Conservation (phyloP, 2,113 vertebrate genomes). For the Nestor notabilis region DNA sequence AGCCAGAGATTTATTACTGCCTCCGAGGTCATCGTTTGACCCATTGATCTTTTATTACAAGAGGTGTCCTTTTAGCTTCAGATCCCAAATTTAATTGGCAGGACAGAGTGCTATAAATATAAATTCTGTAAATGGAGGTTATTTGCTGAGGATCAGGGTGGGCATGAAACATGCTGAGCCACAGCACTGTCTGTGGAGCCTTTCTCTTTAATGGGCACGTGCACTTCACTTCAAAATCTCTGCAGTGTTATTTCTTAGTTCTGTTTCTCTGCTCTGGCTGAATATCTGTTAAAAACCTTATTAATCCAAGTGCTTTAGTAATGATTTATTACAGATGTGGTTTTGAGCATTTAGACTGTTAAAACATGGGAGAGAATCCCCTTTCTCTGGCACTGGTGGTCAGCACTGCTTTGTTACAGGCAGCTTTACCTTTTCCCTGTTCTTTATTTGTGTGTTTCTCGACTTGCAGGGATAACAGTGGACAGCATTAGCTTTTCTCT, state of each 20-base stretch:
- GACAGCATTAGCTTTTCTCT: neutral
- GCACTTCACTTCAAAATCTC: neutral
- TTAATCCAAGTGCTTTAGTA: neutral
- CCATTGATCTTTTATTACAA: neutral
- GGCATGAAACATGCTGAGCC: neutral
- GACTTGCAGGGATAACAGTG: neutral
- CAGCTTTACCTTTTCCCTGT: neutral
- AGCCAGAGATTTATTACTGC: neutral
- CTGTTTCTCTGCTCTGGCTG: neutral
- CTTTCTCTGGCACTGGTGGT: neutral
- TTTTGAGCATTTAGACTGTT: neutral
- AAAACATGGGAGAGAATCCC: neutral
- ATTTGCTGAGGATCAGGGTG: neutral
- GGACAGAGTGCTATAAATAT: neutral
- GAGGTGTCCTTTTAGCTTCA: neutral
- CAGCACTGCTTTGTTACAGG: neutral
- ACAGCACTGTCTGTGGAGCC: accelerated
- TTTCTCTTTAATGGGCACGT: neutral
- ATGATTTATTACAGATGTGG: neutral
- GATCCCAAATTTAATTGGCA: neutral
- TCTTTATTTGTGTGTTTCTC: neutral
- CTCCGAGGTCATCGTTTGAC: neutral
- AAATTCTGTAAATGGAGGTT: neutral
- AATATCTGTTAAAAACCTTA: neutral
- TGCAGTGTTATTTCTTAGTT: accelerated